A percentile compares a stretch with the other conserved stretches of the same genome.
phyloP scores from a whole-genome alignment of 2,113 vertebrate genomes.

The Chinchilla lanigera region DNA sequence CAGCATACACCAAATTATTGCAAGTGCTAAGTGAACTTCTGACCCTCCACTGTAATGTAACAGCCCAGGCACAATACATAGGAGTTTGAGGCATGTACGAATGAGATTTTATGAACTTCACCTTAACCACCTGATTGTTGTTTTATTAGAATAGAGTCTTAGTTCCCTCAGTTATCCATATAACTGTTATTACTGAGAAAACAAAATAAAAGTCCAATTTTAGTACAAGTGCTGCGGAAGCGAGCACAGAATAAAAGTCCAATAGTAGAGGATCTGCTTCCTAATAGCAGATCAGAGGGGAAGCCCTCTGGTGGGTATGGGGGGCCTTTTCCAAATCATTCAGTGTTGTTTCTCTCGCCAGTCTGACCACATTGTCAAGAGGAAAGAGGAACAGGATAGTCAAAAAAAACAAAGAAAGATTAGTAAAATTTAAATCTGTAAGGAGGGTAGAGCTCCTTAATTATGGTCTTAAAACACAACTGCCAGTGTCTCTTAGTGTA shows the following conservation, averaged over 20 bases:
- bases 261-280: background rate
- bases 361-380: background rate
- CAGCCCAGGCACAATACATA: background rate
- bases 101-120: background rate
- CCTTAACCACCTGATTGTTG: background rate
- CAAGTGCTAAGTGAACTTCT: background rate
- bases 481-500: background rate
- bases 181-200: background rate
- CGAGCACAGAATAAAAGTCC: background rate
- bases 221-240: background rate
- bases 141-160: slow-evolving; percentile 1
- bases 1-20: background rate
- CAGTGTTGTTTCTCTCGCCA: background rate
- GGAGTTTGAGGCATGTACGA: background rate
- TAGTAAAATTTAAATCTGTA: background rate
- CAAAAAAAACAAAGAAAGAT: slow-evolving; percentile 3
- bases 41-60: background rate
- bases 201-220: background rate
- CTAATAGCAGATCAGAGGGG: background rate
- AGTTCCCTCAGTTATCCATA: background rate
- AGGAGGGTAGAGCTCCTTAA: background rate
- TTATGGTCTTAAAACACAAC: slow-evolving; percentile 37
- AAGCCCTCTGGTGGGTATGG: background rate
- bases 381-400: background rate
- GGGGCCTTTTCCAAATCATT: background rate